Evolutionary conservation across 2,797 vertebrate genomes (phyloP).

Genomic region (Myotis findleyi): DNA sequence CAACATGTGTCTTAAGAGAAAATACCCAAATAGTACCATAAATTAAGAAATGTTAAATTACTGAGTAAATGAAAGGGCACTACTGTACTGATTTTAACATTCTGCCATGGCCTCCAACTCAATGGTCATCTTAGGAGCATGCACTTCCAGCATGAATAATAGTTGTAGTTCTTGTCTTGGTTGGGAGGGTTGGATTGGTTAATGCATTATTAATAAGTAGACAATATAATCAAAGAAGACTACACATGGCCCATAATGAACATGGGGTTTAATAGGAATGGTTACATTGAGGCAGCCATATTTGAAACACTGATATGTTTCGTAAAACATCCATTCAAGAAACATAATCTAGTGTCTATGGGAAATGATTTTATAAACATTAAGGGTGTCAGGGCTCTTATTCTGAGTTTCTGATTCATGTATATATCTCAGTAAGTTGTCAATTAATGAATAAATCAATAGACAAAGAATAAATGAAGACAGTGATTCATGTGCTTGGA

Average conservation of each 20-base stretch:
- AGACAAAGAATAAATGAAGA: not conserved
- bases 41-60: not conserved
- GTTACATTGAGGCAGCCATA: rapidly evolving
- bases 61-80: not conserved
- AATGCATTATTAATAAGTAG: not conserved
- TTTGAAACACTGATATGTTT: not conserved
- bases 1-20: not conserved
- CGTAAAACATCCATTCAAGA: not conserved
- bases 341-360: not conserved
- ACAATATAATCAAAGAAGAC: not conserved
- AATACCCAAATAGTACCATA: not conserved
- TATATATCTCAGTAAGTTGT: not conserved
- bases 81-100: rapidly evolving
- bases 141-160: not conserved
- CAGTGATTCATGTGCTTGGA: not conserved
- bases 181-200: not conserved
- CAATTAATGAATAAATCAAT: not conserved
- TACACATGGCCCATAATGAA: too few relatives aligned
- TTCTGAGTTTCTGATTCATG: not conserved
- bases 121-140: rapidly evolving
- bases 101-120: not conserved
- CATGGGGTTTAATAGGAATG: not conserved
- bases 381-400: not conserved
- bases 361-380: not conserved
- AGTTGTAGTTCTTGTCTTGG: not conserved